phyloP scores from a whole-genome alignment of 2,113 vertebrate genomes.

The Plectropomus leopardus region DNA sequence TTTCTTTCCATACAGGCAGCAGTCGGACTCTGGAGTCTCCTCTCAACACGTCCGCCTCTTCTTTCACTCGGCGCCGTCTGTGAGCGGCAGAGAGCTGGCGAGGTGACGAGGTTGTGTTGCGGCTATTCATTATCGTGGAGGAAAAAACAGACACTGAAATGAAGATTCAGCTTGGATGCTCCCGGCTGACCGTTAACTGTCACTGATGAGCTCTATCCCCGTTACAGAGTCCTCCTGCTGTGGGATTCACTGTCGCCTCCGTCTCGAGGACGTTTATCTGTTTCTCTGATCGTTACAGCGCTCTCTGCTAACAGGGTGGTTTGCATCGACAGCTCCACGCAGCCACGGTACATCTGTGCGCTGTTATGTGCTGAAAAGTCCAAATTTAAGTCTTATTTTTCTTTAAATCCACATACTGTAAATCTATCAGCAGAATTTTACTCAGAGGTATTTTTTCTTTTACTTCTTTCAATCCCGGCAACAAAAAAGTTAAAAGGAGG shows the following conservation, averaged over 20 bases:
- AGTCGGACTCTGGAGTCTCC: neutral
- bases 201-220: neutral
- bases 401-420: neutral
- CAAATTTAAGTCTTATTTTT: neutral
- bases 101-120: constrained; percentile 15
- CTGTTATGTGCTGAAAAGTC: constrained; percentile 18
- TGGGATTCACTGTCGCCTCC: neutral
- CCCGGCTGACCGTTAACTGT: neutral
- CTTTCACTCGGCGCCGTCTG: neutral
- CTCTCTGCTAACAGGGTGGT: constrained; percentile 23
- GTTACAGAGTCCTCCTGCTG: constrained; percentile 5
- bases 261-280: neutral
- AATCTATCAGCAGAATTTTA: neutral
- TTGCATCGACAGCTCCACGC: constrained; percentile 26
- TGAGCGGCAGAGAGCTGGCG: constrained; percentile 6
- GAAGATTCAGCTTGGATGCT: constrained; percentile 9
- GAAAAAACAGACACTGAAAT: neutral
- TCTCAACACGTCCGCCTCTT: neutral
- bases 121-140: constrained; percentile 5
- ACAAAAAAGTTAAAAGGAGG: neutral
- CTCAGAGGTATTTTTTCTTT: constrained; percentile 13
- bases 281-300: constrained; percentile 13
- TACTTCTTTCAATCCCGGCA: neutral
- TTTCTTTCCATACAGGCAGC: constrained; percentile 29
- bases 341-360: constrained; percentile 9